Base-by-base conservation (phyloP, 2,113 vertebrate genomes). In the Ochotona curzoniae region DNA sequence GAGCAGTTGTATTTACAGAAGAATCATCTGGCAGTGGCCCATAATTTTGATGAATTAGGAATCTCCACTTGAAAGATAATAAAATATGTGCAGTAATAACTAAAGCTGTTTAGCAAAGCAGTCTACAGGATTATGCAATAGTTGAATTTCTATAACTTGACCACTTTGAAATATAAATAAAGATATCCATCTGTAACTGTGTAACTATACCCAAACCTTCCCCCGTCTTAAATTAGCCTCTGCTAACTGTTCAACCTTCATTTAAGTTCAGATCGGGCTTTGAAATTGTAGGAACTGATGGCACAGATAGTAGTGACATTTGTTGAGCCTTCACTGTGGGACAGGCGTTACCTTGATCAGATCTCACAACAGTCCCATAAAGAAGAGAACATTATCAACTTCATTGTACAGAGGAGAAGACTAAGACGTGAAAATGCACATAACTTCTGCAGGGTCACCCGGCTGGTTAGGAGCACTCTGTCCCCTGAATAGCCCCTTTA, bases 1-100 rank as follows among this genome's bases (percentile, higher is more conserved):
- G 92, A 91, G 69, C 73, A 71, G 84, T 97, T 95, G 74, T 96
- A 94, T 93, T 96, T 97, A 95, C 49, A 90, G 90, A 95, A 80
- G 96, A 93, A 20, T 86, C 92, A 76, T 93, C 88, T 96, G 97
- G 94, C 94, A 94, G 90, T 21, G 95, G 70, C 94, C 90, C 94
- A 89, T 95, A 94, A 96, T 97, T 93, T 95, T 93, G 94, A 96
- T 96, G 93, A 94, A 92, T 95, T 96, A 86, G 90, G 85, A 93
- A 90, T 95, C 90, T 96, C 70, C 44, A 54, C 93, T 93, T 94
- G 89, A 89, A 94, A 93, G 93, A 96, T 95, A 92, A 89, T 96
- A 96, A 95, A 96, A 91, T 90, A 79, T 32, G 51, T 89, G 90
- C 88, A 74, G 88, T 90, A 96, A 93, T 92, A 94, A 88, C 86